Evolutionary conservation across 2,113 vertebrate species (phyloP), one percentile per base, ranked within the genome.

Genomic region (Corythoichthys intestinalis): DNA sequence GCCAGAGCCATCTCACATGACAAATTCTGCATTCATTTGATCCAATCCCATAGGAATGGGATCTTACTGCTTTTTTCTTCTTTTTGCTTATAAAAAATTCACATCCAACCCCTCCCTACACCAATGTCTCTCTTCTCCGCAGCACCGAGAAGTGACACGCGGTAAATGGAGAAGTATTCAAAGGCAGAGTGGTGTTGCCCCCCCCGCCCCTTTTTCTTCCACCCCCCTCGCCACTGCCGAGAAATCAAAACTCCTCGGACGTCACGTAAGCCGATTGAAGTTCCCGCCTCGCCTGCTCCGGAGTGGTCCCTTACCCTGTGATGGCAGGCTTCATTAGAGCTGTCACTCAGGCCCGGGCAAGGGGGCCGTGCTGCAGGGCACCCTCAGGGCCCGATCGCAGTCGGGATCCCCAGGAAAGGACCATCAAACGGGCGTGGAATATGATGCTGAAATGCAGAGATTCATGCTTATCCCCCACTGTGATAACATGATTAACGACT

Each of bases 361-460:
- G 71, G 70, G 86, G 85, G 80, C 73, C 74, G 70, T 44, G 86
- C 90, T 80, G 78, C 75, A 60, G 86, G 91, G 90, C 75, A 74
- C 89, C 92, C 91, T 90, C 83, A 84, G 91, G 91, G 88, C 87
- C 85, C 89, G 91, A 91, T 93, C 91, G 90, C 80, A 84, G 86
- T 63, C 68, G 77, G 78, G 86, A 79, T 91, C 87, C 91, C 90
- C 73, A 56, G 81, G 80, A 91, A 87, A 77, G 77, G 82, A 71
- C 85, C 87, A 87, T 92, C 89, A 91, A 91, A 89, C 85, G 41
- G 49, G 76, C 75, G 68, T 66, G 71, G 64, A 79, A 87, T 75
- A 81, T 70, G 73, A 76, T 73, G 75, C 57, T 69, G 76, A 87
- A 85, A 78, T 82, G 75, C 58, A 20, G 54, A 58, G 77, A 80